phyloP scores from a whole-genome alignment of 2,797 vertebrate species.

The Oryzias sinensis region DNA sequence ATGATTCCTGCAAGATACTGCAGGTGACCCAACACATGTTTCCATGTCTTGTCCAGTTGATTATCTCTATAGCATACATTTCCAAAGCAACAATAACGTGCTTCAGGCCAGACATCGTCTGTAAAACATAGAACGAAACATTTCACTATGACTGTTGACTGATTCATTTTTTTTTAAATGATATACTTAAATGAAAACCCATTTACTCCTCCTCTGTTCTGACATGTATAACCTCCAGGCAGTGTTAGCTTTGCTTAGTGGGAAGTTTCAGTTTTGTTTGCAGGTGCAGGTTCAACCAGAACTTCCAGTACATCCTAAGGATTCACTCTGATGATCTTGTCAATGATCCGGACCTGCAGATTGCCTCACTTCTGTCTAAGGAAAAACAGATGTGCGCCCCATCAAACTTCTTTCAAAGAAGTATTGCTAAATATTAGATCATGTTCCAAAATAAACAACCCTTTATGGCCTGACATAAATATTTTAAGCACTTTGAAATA shows the following conservation, averaged over 20 bases:
- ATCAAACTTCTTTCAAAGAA: slow-evolving; percentile 1
- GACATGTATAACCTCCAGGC: neutral
- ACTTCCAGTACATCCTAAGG: neutral
- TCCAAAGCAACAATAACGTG: neutral
- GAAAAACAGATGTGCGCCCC: neutral
- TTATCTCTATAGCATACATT: neutral
- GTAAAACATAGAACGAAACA: neutral
- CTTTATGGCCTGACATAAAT: too few relatives aligned
- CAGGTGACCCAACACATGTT: neutral
- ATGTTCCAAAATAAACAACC: neutral
- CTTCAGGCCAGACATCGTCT: neutral
- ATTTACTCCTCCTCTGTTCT: neutral
- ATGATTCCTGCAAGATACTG: slow-evolving; percentile 8
- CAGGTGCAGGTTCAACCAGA: slow-evolving; percentile 3
- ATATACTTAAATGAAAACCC: slow-evolving; percentile 3
- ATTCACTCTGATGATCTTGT: neutral
- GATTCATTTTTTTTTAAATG: slow-evolving; percentile 1
- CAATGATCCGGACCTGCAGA: neutral
- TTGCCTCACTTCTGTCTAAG: slow-evolving; percentile 4
- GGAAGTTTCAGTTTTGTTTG: neutral
- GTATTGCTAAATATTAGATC: neutral
- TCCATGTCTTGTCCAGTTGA: neutral
- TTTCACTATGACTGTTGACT: neutral
- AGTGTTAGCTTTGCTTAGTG: neutral
- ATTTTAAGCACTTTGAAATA: too few relatives aligned